Base-by-base conservation (phyloP, 2,888 invertebrate genomes). In the Dryomyza anilis region DNA sequence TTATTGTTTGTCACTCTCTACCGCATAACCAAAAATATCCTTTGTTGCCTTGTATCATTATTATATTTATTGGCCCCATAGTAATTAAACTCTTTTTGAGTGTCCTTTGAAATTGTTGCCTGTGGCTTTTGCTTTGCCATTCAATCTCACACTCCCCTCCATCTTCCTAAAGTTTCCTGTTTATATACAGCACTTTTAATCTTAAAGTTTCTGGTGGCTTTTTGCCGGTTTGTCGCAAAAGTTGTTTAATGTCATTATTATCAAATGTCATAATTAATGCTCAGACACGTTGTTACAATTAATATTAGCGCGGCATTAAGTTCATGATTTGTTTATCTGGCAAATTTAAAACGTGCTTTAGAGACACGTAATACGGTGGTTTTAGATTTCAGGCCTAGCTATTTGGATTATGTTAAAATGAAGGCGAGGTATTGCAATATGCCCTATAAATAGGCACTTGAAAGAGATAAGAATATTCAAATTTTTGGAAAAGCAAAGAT, bases 11-110 rank as follows among this genome's bases (percentile, higher is more conserved):
- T n/a, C n/a, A n/a, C n/a, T n/a, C n/a, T n/a, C n/a, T n/a, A n/a
- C n/a, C n/a, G n/a, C n/a, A n/a, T n/a, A n/a, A n/a, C n/a, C n/a
- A n/a, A n/a, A n/a, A n/a, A n/a, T n/a, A n/a, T n/a, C n/a, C n/a
- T n/a, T n/a, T n/a, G n/a, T n/a, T n/a, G n/a, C n/a, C n/a, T n/a
- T n/a, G n/a, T n/a, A n/a, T n/a, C n/a, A n/a, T 52, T 52, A 16
- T 53, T 45, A 55, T 66, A 69, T 70, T 70, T 70, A 66, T 71
- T 67, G 66, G 68, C 64, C 64, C 67, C 65, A 69, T 69, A 69
- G 69, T 66, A 69, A 69, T 71, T 70, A 67, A 66, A 68, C 63
- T 63, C 19, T 19, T 16, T 25, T 3, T 12, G 48, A 2, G 4
- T 50, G 10, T 29, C 19, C 55, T 33, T 55, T 19, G 27, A 2